Evolutionary conservation across 1,140 invertebrate genomes (phyloP), one percentile per base, ranked within the genome.

Genomic region (Ceratina calcarata): DNA sequence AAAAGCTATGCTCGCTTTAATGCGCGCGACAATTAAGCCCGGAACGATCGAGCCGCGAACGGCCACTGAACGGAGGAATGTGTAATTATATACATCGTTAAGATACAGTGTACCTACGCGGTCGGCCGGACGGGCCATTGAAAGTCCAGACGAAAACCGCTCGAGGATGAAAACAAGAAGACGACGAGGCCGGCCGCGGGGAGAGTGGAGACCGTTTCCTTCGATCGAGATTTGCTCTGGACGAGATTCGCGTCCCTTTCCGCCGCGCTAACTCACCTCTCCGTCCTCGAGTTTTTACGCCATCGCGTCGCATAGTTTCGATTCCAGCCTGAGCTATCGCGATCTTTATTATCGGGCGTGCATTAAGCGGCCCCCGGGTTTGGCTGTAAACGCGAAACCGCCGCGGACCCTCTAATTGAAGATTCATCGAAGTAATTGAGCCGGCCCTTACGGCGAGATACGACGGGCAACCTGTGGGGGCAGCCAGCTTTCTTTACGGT

Each of bases 381-480:
- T n/a, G 77, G 73, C 73, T 67, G 68, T 84, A 77, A 84, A 88
- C 81, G 82, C 82, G 81, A 89, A 88, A 86, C 70, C 77, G 12
- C 10, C 82, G 69, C 37, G 70, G 49, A 71, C 72, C 78, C 64
- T 77, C 85, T 87, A 87, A 89, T 90, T 86, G 82, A 89, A 86
- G 85, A 90, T 89, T 89, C 87, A 85, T 88, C 85, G 81, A 78
- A 81, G 81, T 86, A 88, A 90, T 89, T 86, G 84, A 86, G 82
- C 69, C 45, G n/a, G 32, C 78, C 68, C 86, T 88, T 86, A 87
- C 86, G 81, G 66, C 76, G 64, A 60, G 60, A 66, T 73, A 84
- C 69, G 61, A 15, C 53, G 68, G 68, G 24, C 49, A 15, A 58
- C 37, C 10, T 45, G 37, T 45, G 20, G 51, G 51, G 13, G 2